phyloP scores from a whole-genome alignment of 2,113 vertebrate species.

The Neolamprologus devosi region DNA sequence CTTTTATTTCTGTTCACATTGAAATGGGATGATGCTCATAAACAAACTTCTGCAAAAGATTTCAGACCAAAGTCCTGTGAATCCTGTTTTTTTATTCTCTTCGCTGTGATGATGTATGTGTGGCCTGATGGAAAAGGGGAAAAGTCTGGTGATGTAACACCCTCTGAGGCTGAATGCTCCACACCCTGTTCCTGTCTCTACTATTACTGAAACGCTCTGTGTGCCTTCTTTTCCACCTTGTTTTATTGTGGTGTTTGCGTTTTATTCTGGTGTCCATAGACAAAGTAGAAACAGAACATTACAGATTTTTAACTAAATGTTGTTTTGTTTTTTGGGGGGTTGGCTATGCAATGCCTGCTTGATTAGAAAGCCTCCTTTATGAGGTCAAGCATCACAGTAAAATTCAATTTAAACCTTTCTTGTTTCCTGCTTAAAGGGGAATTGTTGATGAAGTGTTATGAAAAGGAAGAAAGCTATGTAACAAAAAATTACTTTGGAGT shows the following conservation, averaged over 20 bases:
- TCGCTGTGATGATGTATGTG: conserved; percentile 11
- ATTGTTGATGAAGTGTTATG: conserved; percentile 45
- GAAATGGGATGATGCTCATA: neutral
- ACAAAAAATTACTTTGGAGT: conserved; percentile 36
- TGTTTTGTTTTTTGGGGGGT: neutral
- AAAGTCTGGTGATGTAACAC: conserved; percentile 66
- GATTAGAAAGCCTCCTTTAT: conserved; percentile 33
- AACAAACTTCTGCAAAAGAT: neutral
- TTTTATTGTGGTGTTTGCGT: conserved; percentile 25
- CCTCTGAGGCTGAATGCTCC: conserved; percentile 38
- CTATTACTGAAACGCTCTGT: conserved; percentile 26
- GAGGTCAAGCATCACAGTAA: conserved; percentile 41
- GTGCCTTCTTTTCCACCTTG: conserved; percentile 13
- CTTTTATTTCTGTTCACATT: neutral
- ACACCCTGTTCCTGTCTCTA: conserved; percentile 51
- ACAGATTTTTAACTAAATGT: conserved; percentile 13
- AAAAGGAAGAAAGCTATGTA: conserved; percentile 34
- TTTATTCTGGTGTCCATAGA: neutral
- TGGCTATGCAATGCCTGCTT: conserved; percentile 7
- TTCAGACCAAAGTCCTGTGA: neutral
- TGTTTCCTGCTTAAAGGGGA: conserved; percentile 7
- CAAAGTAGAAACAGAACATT: conserved; percentile 25
- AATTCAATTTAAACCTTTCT: conserved; percentile 23
- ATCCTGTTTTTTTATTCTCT: neutral
- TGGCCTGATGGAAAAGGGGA: conserved; percentile 59